Evolutionary conservation across 2,113 vertebrate genomes (phyloP).

Genomic region (Australoheros scitulus): DNA sequence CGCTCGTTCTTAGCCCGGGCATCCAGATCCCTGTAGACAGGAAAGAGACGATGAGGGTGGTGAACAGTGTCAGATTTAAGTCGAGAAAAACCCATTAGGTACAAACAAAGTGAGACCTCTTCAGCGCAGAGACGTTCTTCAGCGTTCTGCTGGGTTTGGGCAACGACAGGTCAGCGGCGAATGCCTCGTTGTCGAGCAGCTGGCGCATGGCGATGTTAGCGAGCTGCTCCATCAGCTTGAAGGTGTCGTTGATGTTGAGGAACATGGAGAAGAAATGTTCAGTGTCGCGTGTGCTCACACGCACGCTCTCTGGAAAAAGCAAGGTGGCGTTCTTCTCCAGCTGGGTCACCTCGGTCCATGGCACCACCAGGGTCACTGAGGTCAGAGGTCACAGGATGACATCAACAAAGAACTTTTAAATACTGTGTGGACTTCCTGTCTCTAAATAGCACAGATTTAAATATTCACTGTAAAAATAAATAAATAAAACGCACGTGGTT

Average conservation of each 20-base stretch:
- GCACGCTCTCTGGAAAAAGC: conserved; percentile 93
- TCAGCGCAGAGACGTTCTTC: conserved; percentile 91
- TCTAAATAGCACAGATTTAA: too few species aligned
- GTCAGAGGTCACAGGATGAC: not conserved
- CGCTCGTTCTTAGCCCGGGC: conserved; percentile 95
- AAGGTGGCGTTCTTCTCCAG: conserved; percentile 94
- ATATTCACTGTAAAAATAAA: too few species aligned
- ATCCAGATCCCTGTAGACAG: conserved; percentile 87
- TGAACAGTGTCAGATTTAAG: not conserved
- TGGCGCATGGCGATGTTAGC: conserved; percentile 96
- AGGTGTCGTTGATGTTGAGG: conserved; percentile 94
- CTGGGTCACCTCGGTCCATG: conserved; percentile 94
- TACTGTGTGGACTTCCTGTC: too few species aligned
- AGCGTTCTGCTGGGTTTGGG: conserved; percentile 87
- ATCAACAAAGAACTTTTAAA: not conserved
- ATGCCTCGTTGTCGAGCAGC: conserved; percentile 90
- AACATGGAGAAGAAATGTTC: conserved; percentile 98
- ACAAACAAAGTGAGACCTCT: conserved; percentile 73
- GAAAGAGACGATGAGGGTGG: not conserved
- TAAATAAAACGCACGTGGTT: too few species aligned
- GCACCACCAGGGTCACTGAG: conserved; percentile 91
- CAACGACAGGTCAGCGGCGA: conserved; percentile 86
- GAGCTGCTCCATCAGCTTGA: conserved; percentile 97
- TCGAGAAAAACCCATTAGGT: not conserved
- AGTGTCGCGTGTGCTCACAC: conserved; percentile 88